Evolutionary conservation across 2,797 vertebrate genomes (phyloP).

Genomic region (Gymnoscopelus microlampas): DNA sequence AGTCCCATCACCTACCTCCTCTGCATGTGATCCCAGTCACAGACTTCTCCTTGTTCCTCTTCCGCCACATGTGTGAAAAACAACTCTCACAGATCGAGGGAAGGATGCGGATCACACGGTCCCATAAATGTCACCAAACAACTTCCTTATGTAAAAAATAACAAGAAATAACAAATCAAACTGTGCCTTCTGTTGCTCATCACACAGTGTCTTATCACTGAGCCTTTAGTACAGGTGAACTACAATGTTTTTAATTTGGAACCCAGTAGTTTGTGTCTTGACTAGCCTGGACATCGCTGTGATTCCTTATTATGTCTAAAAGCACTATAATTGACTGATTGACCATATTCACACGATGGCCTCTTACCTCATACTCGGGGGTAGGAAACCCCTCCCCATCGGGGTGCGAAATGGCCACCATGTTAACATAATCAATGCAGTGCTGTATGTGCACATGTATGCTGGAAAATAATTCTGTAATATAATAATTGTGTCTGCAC

Average conservation of each 20-base stretch:
- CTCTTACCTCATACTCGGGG: too few species aligned
- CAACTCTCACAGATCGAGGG: background rate
- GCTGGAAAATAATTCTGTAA: conserved; percentile 20
- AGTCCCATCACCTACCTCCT: conserved; percentile 78
- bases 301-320: conserved; percentile 4
- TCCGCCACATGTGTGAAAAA: conserved; percentile 66
- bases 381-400: too few species aligned
- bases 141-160: background rate
- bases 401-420: too few species aligned
- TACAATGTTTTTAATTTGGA: conserved; percentile 14
- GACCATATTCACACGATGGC: too few species aligned
- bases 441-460: background rate
- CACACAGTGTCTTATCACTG: conserved; percentile 39
- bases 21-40: conserved; percentile 81
- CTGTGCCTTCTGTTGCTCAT: background rate
- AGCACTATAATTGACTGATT: background rate
- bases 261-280: background rate
- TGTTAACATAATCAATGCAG: conserved; percentile 2
- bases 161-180: too few species aligned
- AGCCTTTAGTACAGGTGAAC: conserved; percentile 9
- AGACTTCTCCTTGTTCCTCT: conserved; percentile 76
- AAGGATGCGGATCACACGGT: background rate
- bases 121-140: background rate
- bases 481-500: conserved; percentile 19
- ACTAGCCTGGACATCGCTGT: conserved; percentile 22